Conservation (phyloP, 2,888 invertebrate species). For the Drosophila fungiperda region DNA sequence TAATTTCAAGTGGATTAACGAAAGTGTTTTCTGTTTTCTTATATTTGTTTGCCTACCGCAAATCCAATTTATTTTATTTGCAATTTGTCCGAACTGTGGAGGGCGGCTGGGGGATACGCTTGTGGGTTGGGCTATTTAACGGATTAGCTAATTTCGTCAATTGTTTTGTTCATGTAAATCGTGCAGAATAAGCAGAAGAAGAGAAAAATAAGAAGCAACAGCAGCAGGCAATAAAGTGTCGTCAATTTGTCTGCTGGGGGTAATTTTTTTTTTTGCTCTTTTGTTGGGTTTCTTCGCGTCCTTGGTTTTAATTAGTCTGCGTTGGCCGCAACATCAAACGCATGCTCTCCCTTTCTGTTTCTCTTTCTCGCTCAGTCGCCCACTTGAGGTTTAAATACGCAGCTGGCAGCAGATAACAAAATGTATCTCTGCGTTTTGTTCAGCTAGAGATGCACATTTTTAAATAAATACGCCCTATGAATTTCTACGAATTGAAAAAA, state of each 20-base stretch:
- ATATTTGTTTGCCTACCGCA: conserved; percentile 23
- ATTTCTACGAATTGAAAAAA: background rate
- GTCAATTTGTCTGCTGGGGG: conserved; percentile 73
- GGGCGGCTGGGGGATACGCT: too few species aligned
- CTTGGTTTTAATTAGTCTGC: conserved; percentile 72
- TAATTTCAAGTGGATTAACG: conserved; percentile 73
- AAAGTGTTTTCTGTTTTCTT: conserved; percentile 62
- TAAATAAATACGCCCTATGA: background rate
- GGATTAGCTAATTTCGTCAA: conserved; percentile 66
- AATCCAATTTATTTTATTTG: conserved; percentile 76
- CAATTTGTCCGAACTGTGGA: conserved; percentile 8
- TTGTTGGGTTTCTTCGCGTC: conserved; percentile 74
- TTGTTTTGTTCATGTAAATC: conserved; percentile 70
- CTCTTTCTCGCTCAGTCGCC: conserved; percentile 24
- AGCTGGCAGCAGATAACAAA: conserved; percentile 15
- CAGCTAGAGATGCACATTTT: conserved; percentile 14
- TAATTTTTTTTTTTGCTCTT: conserved; percentile 29
- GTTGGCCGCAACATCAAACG: conserved; percentile 46
- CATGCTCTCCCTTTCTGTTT: background rate
- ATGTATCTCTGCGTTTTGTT: background rate
- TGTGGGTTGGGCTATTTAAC: conserved; percentile 12
- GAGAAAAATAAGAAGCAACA: background rate
- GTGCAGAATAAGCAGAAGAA: conserved; percentile 16
- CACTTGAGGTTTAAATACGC: conserved; percentile 43
- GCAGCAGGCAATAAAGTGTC: conserved; percentile 40